Percentiles rank a stretch among this genome's conserved stretches.
phyloP scores from a whole-genome alignment of 2,113 vertebrate species.

The Gallinago media region DNA sequence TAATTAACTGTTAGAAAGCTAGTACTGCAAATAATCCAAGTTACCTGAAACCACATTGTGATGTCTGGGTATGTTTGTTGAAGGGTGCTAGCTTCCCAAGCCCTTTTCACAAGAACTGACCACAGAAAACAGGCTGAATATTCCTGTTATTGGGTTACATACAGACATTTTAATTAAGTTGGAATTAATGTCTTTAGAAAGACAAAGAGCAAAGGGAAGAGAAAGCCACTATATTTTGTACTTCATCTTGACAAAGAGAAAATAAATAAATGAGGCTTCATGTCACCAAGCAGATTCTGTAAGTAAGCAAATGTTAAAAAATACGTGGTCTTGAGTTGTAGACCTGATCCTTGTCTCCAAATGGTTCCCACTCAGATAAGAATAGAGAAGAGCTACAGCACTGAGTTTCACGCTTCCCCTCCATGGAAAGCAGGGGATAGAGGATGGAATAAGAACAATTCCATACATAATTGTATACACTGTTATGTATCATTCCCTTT shows the following conservation, averaged over 20 bases:
- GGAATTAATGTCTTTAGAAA: not conserved
- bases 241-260: not conserved
- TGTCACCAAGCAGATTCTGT: not conserved
- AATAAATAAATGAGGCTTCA: not conserved
- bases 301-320: not conserved
- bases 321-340: not conserved
- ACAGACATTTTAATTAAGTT: not conserved
- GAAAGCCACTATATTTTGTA: not conserved
- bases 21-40: conserved; percentile 12
- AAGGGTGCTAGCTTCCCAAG: not conserved
- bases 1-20: conserved; percentile 31
- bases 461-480: not conserved
- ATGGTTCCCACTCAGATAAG: not conserved
- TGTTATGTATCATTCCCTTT: not conserved
- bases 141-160: not conserved
- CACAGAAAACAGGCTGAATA: not conserved
- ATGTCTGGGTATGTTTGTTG: not conserved
- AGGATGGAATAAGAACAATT: not conserved
- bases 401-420: not conserved
- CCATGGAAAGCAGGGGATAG: not conserved
- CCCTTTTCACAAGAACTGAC: not conserved
- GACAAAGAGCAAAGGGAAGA: not conserved
- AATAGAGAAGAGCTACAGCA: not conserved
- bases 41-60: conserved; percentile 33
- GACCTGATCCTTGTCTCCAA: not conserved